Base-by-base conservation (phyloP, 2,113 vertebrate species). In the Sapayoa aenigma region DNA sequence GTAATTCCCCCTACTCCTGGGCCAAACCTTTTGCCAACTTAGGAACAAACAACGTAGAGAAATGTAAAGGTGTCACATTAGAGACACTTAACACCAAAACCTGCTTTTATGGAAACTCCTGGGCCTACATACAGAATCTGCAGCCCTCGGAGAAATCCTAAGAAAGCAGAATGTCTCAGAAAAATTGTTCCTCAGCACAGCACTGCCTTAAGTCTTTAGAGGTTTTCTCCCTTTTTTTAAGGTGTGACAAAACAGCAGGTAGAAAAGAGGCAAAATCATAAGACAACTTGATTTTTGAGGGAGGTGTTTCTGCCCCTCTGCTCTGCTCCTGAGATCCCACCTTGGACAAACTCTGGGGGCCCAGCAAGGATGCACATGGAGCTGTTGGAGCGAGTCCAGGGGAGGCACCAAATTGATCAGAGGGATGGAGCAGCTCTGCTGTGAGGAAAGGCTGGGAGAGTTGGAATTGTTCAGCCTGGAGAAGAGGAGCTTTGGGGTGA, bases 221-320 rank as follows among this genome's bases (percentile, higher is more conserved):
- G 6, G 0, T 6, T 21, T 47, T 24, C 14, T 35, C 5, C 0
- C 6, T 9, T 31, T 9, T 6, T 27, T 50, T 52, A 46, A 59
- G 27, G n/a, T n/a, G n/a, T 47, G 44, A 65, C 53, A 83, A 6
- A 24, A 33, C 1, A 39, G 33, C 30, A 53, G n/a, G 18, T 31
- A 68, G 53, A 6, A 19, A 69, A 76, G 65, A 67, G 67, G 8
- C 3, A 82, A 59, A 75, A 75, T 21, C 28, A 0, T 35, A 56
- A 60, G 8, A 37, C 3, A 14, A 21, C 7, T 4, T 44, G 31
- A 37, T 12, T 31, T 63, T 62, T 41, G 56, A 72, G 16, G 24
- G 7, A 14, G 16, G 11, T 12, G 41, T 41, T 55, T 63, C 28
- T 63, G 28, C 15, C 55, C 23, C 31, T 68, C 1, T 15, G 9